phyloP scores from a whole-genome alignment of 1,140 invertebrate genomes.

The Drosophila bipectinata region DNA sequence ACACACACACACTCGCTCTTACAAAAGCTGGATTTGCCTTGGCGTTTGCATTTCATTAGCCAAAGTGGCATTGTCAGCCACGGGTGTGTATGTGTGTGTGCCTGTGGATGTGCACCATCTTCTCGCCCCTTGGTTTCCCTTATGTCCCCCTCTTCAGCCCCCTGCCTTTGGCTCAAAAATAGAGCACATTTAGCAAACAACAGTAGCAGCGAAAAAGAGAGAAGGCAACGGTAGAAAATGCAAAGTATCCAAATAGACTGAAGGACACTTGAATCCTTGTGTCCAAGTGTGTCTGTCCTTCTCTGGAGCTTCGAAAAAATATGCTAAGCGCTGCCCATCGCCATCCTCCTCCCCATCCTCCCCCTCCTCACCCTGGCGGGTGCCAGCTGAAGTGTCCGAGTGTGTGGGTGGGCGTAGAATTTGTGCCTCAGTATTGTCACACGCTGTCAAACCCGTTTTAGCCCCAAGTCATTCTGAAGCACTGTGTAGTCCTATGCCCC shows the following conservation, averaged over 20 bases:
- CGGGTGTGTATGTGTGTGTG: constrained; percentile 19
- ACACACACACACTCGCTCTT: constrained; percentile 3
- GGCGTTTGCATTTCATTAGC: constrained; percentile 81
- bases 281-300: constrained; percentile 71
- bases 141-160: background rate
- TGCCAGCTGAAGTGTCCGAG: constrained; percentile 28
- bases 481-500: constrained; percentile 24
- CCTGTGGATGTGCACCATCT: background rate
- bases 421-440: constrained; percentile 58
- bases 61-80: constrained; percentile 71
- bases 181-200: constrained; percentile 75
- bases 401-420: constrained; percentile 17
- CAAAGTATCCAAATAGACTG: constrained; percentile 82
- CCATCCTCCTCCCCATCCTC: constrained; percentile 27
- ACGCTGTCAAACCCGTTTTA: constrained; percentile 72
- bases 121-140: background rate
- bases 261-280: constrained; percentile 76
- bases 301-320: constrained; percentile 50
- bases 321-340: constrained; percentile 54
- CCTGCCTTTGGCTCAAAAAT: constrained; percentile 60
- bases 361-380: background rate
- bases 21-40: constrained; percentile 45
- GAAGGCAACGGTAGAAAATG: constrained; percentile 60
- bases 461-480: constrained; percentile 60
- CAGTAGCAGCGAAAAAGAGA: constrained; percentile 17